These are phyloP conservation scores for Periophthalmus modestus DNA, from an alignment of 2,113 vertebrate genomes.

Conservation along the genomic window DNA sequence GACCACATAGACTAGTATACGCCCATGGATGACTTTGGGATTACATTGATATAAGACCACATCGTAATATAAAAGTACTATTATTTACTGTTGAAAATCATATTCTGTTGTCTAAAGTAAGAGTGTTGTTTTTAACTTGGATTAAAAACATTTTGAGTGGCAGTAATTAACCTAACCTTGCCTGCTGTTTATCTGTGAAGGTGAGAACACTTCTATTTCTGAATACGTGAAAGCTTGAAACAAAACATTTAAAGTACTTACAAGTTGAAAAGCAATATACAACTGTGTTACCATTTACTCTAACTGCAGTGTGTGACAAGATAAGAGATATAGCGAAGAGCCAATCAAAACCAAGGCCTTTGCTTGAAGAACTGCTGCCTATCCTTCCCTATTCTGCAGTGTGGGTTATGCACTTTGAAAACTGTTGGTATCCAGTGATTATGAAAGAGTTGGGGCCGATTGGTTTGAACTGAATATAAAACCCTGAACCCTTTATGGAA, in stretches of 20 bases:
- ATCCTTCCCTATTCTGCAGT: not conserved
- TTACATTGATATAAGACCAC: no score
- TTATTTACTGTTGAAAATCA: no score
- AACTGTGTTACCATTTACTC: not conserved
- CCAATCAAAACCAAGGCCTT: constrained; percentile 1
- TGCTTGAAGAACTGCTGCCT: not conserved
- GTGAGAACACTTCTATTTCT: not conserved
- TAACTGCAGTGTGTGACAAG: not conserved
- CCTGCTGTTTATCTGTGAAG: not conserved
- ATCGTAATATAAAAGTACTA: no score
- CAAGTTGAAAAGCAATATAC: not conserved
- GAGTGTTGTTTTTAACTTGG: not conserved
- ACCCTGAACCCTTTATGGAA: not conserved
- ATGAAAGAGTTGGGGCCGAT: not conserved
- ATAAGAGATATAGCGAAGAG: not conserved
- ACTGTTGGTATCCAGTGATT: not conserved
- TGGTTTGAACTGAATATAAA: not conserved
- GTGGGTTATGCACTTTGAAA: not conserved
- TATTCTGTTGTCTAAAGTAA: no score
- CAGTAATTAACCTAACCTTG: not conserved
- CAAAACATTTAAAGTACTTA: not conserved
- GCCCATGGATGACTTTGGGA: no score
- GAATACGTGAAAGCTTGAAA: not conserved
- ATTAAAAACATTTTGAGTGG: not conserved
- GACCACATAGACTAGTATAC: no score